Percentiles rank a stretch among this genome's conserved stretches.
Conservation (phyloP, 1,140 invertebrate genomes). For the Calycopis cecrops region DNA sequence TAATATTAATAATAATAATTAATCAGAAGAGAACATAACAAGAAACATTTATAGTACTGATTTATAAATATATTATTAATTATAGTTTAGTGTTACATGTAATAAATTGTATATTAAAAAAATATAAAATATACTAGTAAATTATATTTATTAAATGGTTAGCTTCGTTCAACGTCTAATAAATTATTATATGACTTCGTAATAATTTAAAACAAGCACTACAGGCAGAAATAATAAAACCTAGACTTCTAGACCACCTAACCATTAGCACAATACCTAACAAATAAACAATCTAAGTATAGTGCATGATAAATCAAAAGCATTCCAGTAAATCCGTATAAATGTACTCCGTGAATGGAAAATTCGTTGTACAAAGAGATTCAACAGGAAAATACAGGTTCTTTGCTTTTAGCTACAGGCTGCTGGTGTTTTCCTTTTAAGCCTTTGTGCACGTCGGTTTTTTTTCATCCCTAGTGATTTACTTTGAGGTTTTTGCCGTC, state of each 20-base stretch:
- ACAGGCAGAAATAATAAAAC: too few species aligned
- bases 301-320: constrained; percentile 23
- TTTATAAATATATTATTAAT: too few species aligned
- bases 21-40: too few species aligned
- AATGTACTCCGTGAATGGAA: constrained; percentile 20
- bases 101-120: too few species aligned
- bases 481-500: constrained; percentile 11
- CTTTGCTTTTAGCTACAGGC: constrained; percentile 26
- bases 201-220: too few species aligned
- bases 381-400: constrained; percentile 25
- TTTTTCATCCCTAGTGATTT: constrained; percentile 9
- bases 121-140: too few species aligned
- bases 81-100: too few species aligned
- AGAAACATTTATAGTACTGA: too few species aligned
- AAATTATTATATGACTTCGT: too few species aligned
- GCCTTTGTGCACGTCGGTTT: constrained; percentile 5
- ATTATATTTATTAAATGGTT: too few species aligned
- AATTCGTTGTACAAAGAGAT: constrained; percentile 28
- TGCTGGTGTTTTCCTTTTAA: constrained; percentile 27
- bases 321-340: constrained; percentile 19
- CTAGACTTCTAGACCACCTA: not conserved
- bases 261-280: constrained; percentile 18
- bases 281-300: constrained; percentile 11
- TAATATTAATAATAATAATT: too few species aligned
- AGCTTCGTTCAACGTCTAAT: too few species aligned